These are phyloP conservation scores for Gadopsis bispinosus DNA, from an alignment of 2,797 vertebrate species.

Conservation along the genomic window DNA sequence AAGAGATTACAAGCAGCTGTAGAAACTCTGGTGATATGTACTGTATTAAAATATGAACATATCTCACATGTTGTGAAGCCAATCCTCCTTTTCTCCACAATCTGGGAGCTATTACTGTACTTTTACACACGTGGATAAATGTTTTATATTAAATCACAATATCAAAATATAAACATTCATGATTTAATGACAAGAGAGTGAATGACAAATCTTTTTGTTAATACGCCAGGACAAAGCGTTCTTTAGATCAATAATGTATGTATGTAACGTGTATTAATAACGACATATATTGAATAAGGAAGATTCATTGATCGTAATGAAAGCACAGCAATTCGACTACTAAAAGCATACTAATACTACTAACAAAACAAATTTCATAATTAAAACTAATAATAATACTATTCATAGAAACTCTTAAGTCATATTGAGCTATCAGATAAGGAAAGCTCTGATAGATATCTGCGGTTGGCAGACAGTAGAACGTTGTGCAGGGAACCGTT, in stretches of 20 bases:
- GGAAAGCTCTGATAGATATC: slow-evolving; percentile 2
- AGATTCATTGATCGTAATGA: background rate
- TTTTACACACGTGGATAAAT: background rate
- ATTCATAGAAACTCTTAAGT: slow-evolving; percentile 10
- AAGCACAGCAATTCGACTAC: background rate
- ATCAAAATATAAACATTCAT: slow-evolving; percentile 2
- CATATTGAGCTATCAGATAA: slow-evolving; percentile 6
- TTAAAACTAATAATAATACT: background rate
- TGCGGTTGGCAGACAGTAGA: slow-evolving; percentile 6
- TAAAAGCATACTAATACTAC: background rate
- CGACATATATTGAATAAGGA: background rate
- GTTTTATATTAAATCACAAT: background rate
- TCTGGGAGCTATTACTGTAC: slow-evolving; percentile 2
- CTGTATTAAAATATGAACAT: slow-evolving; percentile 9
- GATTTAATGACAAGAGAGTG: background rate
- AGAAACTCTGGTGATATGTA: slow-evolving; percentile 1
- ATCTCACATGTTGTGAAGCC: background rate
- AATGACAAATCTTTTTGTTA: background rate
- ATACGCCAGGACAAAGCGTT: background rate
- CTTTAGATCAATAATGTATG: background rate
- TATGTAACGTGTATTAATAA: no score
- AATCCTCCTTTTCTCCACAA: slow-evolving; percentile 5
- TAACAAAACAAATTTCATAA: background rate
- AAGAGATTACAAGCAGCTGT: slow-evolving; percentile 43
- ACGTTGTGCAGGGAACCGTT: background rate